phyloP scores from a whole-genome alignment of 2,888 invertebrate species.

The Monochamus alternatus region DNA sequence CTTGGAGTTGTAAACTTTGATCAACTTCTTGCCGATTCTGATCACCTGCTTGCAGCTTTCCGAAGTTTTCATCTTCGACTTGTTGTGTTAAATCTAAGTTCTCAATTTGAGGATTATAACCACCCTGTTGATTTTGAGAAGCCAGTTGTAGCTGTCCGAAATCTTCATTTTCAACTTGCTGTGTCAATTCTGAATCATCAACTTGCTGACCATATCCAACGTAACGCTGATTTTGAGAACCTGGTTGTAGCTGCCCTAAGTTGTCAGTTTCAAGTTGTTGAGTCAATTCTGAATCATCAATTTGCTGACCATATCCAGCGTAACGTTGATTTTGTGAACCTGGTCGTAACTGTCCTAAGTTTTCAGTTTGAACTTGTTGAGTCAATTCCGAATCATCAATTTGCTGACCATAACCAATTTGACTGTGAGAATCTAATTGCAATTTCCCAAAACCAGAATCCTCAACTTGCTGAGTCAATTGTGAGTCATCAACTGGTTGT shows the following conservation, averaged over 20 bases:
- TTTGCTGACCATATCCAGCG: conserved; percentile 4
- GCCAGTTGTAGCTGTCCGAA: conserved; percentile 46
- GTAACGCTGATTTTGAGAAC: conserved; percentile 27
- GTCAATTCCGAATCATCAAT: conserved; percentile 46
- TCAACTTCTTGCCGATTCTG: conserved; percentile 16
- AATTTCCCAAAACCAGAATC: conserved; percentile 22
- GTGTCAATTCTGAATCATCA: conserved; percentile 45
- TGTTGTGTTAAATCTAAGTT: conserved; percentile 32
- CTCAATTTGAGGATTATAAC: conserved; percentile 53
- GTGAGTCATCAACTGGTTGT: conserved; percentile 42
- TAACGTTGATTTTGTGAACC: conserved; percentile 25
- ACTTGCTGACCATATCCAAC: conserved; percentile 36
- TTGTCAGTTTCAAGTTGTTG: conserved; percentile 22
- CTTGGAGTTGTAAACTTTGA: neutral
- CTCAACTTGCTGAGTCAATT: conserved; percentile 54
- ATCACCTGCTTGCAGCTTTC: neutral
- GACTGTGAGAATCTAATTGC: conserved; percentile 31
- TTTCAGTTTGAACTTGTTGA: conserved; percentile 40
- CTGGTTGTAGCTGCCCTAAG: conserved; percentile 33
- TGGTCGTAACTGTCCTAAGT: conserved; percentile 33
- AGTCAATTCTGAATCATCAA: conserved; percentile 38
- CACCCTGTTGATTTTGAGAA: conserved; percentile 39
- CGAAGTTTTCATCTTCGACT: conserved; percentile 35
- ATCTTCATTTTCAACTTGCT: conserved; percentile 35
- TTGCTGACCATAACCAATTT: conserved; percentile 28